Base-by-base conservation (phyloP, 2,797 vertebrate genomes). In the Coccyzus lansbergi region DNA sequence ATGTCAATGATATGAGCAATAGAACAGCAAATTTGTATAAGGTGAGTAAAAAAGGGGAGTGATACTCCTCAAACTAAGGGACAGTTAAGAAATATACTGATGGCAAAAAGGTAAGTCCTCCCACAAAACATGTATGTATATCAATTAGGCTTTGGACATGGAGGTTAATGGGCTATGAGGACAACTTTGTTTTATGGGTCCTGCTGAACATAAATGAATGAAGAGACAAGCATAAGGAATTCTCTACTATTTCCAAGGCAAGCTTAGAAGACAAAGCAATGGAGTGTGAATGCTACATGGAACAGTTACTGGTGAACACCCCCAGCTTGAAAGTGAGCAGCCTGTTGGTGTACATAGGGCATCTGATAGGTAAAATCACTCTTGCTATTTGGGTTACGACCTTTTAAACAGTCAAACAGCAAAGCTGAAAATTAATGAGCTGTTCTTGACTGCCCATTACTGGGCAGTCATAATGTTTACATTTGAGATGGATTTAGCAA, bases 331-430 rank as follows among this genome's bases (percentile, higher is more conserved):
- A 96, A 95, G 52, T 90, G 85, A 96, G 85, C 7, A 59, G 91
- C 72, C 83, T 89, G 38, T 46, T 82, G 60, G 77, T 77, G 83
- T 85, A 91, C 1, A 10, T 40, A 77, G 71, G 79, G 93, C 62
- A 93, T 94, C 75, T 83, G 88, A 91, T 64, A 86, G 65, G 95
- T 79, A 95, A 91, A 96, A 93, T 80, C 81, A 69, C 72, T 65
- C 91, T 69, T 82, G 92, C 75, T 93, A n/a, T 85, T 33, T 78
- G 77, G 93, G 92, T 94, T 93, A 72, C 0, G 19, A 86, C 91
- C 88, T 96, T 93, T 96, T 97, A 95, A 96, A 88, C 72, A 96
- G 89, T 90, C 91, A 94, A 96, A 95, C 46, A 96, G 87, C 83
- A 80, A 56, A 79, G 34, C 81, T 95, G 93, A 93, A 96, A 97